Evolutionary conservation across 1,140 invertebrate species (phyloP).

Genomic region (Gonioctena quinquepunctata): DNA sequence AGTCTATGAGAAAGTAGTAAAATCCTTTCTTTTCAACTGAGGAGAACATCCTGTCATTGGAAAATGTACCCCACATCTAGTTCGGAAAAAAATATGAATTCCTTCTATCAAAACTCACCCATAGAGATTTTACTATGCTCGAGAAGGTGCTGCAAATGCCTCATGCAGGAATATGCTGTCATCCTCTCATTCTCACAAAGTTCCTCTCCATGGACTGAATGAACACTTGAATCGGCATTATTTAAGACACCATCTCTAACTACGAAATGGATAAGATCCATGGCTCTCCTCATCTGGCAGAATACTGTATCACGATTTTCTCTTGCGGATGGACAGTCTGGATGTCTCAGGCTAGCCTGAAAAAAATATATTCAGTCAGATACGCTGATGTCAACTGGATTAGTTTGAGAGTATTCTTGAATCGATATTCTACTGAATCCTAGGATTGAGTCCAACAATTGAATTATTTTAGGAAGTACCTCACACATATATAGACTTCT

Average conservation of each 20-base stretch:
- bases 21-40: too few relatives aligned
- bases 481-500: too few relatives aligned
- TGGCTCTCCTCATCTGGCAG: conserved; percentile 94
- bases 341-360: conserved; percentile 88
- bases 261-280: conserved; percentile 97
- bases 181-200: conserved; percentile 69
- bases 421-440: too few relatives aligned
- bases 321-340: conserved; percentile 87
- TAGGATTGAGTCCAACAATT: too few relatives aligned
- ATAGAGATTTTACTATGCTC: conserved; percentile 77
- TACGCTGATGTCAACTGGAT: too few relatives aligned
- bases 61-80: too few relatives aligned
- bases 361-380: conserved; percentile 13
- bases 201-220: conserved; percentile 43
- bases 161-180: conserved; percentile 78
- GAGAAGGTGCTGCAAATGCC: conserved; percentile 81
- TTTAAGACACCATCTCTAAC: conserved; percentile 88
- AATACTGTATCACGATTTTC: conserved; percentile 97
- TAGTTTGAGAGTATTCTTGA: too few relatives aligned
- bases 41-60: too few relatives aligned
- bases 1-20: too few relatives aligned
- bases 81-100: too few relatives aligned
- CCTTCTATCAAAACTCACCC: too few relatives aligned
- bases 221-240: conserved; percentile 36
- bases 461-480: too few relatives aligned